Percentiles rank a stretch among this genome's conserved stretches.
Conservation (phyloP, 2,888 invertebrate genomes). For the Cynaeus angustus region DNA sequence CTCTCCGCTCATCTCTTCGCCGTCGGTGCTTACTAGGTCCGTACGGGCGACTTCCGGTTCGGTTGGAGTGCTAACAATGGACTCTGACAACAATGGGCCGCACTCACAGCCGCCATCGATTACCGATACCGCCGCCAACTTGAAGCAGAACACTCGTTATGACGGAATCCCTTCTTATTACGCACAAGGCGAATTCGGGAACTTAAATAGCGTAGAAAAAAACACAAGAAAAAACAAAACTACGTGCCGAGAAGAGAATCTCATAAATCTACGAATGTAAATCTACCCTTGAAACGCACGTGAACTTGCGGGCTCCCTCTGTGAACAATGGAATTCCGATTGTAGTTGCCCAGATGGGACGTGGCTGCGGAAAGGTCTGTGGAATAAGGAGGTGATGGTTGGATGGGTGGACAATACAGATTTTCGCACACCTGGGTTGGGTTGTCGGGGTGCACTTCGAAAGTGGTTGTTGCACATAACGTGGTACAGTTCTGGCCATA, state of each 20-base stretch:
- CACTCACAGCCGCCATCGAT: slow-evolving; percentile 65
- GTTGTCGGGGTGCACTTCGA: slow-evolving; percentile 51
- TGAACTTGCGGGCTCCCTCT: slow-evolving; percentile 52
- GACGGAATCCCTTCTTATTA: slow-evolving; percentile 20
- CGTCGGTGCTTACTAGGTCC: slow-evolving; percentile 51
- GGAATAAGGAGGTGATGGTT: background rate
- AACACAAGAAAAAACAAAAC: slow-evolving; percentile 6
- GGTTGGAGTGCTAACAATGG: slow-evolving; percentile 66
- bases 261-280: slow-evolving; percentile 49
- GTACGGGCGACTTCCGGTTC: slow-evolving; percentile 65
- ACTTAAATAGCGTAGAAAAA: slow-evolving; percentile 8
- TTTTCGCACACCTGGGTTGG: slow-evolving; percentile 57
- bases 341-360: slow-evolving; percentile 41
- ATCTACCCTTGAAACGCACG: slow-evolving; percentile 55
- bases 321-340: slow-evolving; percentile 54
- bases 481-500: slow-evolving; percentile 52
- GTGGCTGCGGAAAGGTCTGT: background rate
- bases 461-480: slow-evolving; percentile 52
- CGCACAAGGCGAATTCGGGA: slow-evolving; percentile 7
- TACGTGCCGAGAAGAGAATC: background rate
- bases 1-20: slow-evolving; percentile 10
- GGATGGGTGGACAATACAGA: slow-evolving; percentile 47
- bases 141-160: slow-evolving; percentile 62
- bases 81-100: slow-evolving; percentile 65
- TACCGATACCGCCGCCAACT: slow-evolving; percentile 64